phyloP scores from a whole-genome alignment of 2,113 vertebrate genomes.

The Mixornis gularis region DNA sequence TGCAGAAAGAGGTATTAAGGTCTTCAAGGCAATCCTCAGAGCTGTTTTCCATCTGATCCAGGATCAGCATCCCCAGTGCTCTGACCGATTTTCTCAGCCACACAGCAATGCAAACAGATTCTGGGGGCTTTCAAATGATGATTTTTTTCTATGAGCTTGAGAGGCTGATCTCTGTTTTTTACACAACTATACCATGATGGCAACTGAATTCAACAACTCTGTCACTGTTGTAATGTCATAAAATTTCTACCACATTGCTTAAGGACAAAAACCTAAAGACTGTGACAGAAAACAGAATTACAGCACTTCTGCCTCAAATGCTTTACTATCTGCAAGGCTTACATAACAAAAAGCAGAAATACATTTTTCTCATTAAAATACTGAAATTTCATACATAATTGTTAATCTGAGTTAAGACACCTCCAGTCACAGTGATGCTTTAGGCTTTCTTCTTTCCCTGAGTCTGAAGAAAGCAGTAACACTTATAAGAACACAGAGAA shows the following conservation, averaged over 20 bases:
- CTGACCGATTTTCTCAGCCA: background rate
- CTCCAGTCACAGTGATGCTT: background rate
- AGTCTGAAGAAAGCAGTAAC: background rate
- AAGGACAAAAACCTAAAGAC: background rate
- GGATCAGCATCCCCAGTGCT: background rate
- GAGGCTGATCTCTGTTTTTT: background rate
- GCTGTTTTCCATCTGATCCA: background rate
- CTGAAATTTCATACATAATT: background rate
- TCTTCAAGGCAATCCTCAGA: background rate
- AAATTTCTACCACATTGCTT: background rate
- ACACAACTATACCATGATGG: background rate
- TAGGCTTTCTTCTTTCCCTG: background rate
- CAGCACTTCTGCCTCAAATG: background rate
- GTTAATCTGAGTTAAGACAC: background rate
- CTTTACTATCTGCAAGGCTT: background rate
- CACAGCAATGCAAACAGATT: background rate
- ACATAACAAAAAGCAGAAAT: background rate
- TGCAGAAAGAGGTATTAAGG: background rate
- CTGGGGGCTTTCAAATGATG: background rate
- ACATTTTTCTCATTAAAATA: background rate
- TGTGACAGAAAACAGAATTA: background rate
- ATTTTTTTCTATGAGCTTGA: background rate
- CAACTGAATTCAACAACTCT: background rate
- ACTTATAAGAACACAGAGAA: fast-evolving
- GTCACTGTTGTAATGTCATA: background rate